Evolutionary conservation across 1,140 invertebrate species (phyloP).

Genomic region (Diplogasteroides magnus): DNA sequence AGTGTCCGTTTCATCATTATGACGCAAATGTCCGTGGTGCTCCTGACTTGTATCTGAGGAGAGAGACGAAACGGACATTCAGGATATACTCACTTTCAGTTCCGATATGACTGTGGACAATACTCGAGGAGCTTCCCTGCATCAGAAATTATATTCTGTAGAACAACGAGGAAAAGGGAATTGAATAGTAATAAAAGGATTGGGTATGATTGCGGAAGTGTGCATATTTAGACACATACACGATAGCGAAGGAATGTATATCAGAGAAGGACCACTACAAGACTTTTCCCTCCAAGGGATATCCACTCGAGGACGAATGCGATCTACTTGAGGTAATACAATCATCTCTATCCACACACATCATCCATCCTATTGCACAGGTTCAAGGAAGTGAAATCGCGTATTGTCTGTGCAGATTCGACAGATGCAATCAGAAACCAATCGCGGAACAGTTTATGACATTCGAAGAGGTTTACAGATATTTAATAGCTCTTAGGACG

Average conservation of each 20-base stretch:
- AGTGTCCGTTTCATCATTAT: too few relatives aligned
- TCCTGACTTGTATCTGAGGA: too few relatives aligned
- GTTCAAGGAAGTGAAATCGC: not conserved
- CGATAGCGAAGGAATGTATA: constrained; percentile 49
- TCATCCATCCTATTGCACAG: not conserved
- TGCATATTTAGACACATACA: constrained; percentile 39
- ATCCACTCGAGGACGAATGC: constrained; percentile 42
- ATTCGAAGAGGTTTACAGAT: constrained; percentile 41
- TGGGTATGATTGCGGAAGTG: constrained; percentile 11
- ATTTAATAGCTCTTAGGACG: constrained; percentile 9
- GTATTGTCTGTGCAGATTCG: constrained; percentile 23
- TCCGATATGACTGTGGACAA: too few relatives aligned
- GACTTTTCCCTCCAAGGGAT: constrained; percentile 42
- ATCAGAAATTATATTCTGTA: not conserved
- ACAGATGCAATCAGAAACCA: constrained; percentile 34
- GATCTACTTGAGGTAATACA: constrained; percentile 38
- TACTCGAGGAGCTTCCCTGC: too few relatives aligned
- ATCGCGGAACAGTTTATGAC: constrained; percentile 46
- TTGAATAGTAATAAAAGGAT: constrained; percentile 6
- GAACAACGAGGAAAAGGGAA: not conserved
- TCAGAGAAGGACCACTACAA: constrained; percentile 43
- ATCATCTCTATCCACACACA: not conserved
- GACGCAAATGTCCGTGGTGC: too few relatives aligned
- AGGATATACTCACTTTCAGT: too few relatives aligned
- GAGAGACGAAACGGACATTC: too few relatives aligned